These are phyloP conservation scores for Epinephelus cyanopodus DNA, from an alignment of 2,113 vertebrate species.

Conservation along the genomic window DNA sequence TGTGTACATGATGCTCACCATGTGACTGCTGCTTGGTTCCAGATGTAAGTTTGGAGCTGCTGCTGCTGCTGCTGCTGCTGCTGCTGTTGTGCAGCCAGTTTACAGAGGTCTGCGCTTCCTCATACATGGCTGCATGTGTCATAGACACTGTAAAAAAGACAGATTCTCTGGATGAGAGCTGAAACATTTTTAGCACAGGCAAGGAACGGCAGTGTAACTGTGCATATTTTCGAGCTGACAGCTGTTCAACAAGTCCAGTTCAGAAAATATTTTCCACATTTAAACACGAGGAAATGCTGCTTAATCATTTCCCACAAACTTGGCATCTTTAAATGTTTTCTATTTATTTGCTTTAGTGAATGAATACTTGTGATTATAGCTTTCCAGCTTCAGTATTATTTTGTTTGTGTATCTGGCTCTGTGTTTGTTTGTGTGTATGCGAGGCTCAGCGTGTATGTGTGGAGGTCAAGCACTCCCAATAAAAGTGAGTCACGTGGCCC, in stretches of 20 bases:
- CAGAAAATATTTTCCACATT: constrained; percentile 37
- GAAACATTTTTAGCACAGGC: neutral
- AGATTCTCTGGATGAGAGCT: constrained; percentile 23
- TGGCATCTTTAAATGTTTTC: constrained; percentile 10
- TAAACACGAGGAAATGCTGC: constrained; percentile 26
- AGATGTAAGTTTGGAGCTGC: constrained; percentile 56
- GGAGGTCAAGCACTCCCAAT: constrained; percentile 45
- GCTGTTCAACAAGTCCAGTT: constrained; percentile 7
- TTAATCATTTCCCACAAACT: constrained; percentile 12
- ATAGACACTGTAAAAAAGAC: constrained; percentile 20
- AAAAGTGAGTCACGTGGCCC: constrained; percentile 23
- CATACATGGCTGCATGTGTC: constrained; percentile 20
- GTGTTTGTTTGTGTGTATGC: constrained; percentile 34
- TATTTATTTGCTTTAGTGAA: constrained; percentile 49
- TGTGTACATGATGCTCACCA: constrained; percentile 32
- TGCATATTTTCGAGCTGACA: neutral
- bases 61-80: neutral
- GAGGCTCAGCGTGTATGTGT: neutral
- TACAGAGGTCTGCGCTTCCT: constrained; percentile 41
- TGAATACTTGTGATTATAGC: constrained; percentile 19
- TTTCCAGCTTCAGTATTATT: constrained; percentile 26
- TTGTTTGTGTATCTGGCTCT: constrained; percentile 9
- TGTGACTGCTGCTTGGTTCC: constrained; percentile 42
- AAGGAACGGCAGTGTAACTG: neutral
- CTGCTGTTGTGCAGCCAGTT: neutral